phyloP scores from a whole-genome alignment of 2,113 vertebrate genomes.

The Cyanoderma ruficeps region DNA sequence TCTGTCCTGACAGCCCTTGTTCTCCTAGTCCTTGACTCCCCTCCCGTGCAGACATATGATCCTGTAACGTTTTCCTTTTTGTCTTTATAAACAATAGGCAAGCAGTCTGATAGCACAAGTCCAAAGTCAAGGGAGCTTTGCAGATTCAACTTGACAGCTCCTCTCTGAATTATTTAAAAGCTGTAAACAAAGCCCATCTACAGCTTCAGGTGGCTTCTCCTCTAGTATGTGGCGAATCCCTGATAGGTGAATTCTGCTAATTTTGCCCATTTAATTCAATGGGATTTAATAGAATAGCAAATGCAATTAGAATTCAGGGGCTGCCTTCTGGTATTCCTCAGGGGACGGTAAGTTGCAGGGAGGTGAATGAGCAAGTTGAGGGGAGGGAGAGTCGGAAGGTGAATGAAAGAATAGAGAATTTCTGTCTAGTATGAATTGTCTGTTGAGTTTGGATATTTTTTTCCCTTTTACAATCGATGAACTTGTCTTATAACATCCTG shows the following conservation, averaged over 20 bases:
- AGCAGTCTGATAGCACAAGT: neutral
- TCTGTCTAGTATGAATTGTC: neutral
- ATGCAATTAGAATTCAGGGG: neutral
- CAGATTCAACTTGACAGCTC: conserved; percentile 30
- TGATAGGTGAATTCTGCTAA: neutral
- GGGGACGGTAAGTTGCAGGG: neutral
- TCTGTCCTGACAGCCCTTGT: neutral
- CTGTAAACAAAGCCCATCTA: neutral
- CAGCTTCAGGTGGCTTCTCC: conserved; percentile 22
- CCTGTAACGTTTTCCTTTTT: neutral
- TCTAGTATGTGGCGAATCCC: neutral
- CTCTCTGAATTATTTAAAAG: conserved; percentile 61
- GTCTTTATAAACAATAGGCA: conserved; percentile 50
- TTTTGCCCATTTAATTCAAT: neutral
- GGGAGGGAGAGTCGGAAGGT: neutral
- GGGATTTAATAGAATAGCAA: neutral
- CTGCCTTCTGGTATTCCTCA: neutral
- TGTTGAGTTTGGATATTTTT: neutral
- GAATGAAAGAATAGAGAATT: neutral
- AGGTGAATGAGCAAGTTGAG: neutral
- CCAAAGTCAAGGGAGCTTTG: conserved; percentile 49
- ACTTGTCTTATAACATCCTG: neutral
- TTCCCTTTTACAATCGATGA: neutral
- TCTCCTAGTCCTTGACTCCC: conserved; percentile 29
- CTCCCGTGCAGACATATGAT: neutral